Conservation (phyloP, 2,797 vertebrate genomes). For the Sebastes minor region DNA sequence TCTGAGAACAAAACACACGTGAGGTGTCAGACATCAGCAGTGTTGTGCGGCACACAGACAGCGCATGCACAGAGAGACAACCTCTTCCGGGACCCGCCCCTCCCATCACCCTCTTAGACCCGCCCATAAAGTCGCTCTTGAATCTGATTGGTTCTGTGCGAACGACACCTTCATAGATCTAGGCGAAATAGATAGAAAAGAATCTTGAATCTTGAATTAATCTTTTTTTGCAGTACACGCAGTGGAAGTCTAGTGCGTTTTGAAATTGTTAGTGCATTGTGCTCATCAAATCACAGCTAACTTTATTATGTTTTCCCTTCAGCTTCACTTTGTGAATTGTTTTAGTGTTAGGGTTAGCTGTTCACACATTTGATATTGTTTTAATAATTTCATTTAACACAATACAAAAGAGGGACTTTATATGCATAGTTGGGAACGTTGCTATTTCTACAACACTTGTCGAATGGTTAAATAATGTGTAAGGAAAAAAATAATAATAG, state of each 20-base stretch:
- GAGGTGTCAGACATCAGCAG: too few relatives aligned
- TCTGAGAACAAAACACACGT: not conserved
- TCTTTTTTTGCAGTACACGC: not conserved
- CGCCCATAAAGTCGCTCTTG: conserved; percentile 20
- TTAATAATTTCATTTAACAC: not conserved
- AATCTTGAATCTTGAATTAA: too few relatives aligned
- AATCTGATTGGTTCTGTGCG: conserved; percentile 63
- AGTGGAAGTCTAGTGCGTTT: not conserved
- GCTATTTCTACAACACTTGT: not conserved
- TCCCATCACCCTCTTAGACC: not conserved
- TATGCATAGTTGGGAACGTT: not conserved
- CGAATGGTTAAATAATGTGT: too few relatives aligned
- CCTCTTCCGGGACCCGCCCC: conserved; percentile 23
- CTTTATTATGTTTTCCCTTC: not conserved
- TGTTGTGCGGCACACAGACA: not conserved
- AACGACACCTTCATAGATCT: conserved; percentile 27
- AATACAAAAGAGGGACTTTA: not conserved
- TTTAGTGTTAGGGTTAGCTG: not conserved
- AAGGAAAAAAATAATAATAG: too few relatives aligned
- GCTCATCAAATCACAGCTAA: too few relatives aligned
- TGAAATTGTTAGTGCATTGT: not conserved
- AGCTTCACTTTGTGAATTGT: not conserved
- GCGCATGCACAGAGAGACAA: not conserved
- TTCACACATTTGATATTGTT: not conserved
- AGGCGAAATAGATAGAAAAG: conserved; percentile 1